These are phyloP conservation scores for Amblyteles armatorius DNA, from an alignment of 2,888 invertebrate genomes.

Conservation along the genomic window DNA sequence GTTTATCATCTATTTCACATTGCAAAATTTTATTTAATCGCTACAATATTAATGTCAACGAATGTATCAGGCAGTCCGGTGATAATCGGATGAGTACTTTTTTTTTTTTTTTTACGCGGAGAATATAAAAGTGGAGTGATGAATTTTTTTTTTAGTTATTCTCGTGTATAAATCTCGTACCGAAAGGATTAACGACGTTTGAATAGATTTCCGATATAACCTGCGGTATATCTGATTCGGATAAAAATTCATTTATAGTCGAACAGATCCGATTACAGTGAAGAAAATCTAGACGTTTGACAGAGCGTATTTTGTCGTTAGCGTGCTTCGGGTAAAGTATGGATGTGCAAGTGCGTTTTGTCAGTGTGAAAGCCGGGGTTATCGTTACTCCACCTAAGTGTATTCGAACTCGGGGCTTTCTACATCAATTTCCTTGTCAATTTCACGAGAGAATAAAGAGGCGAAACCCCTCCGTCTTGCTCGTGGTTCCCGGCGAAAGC, in stretches of 20 bases:
- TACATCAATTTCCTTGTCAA: slow-evolving; percentile 69
- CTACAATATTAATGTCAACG: not conserved
- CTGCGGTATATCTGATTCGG: not conserved
- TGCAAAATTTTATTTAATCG: not conserved
- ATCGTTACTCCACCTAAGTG: slow-evolving; percentile 38
- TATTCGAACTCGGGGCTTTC: slow-evolving; percentile 59
- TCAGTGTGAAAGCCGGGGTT: slow-evolving; percentile 19
- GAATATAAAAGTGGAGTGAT: not conserved
- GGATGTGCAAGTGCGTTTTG: slow-evolving; percentile 5
- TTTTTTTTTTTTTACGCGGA: not conserved
- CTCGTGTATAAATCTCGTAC: not conserved
- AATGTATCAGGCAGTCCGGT: not conserved
- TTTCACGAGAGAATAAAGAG: slow-evolving; percentile 68
- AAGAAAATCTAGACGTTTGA: slow-evolving; percentile 3
- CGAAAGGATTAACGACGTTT: not conserved
- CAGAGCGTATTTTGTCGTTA: not conserved
- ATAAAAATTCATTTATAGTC: slow-evolving; percentile 4
- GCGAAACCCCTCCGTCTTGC: slow-evolving; percentile 24
- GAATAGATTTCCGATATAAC: not conserved
- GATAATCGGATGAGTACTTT: not conserved
- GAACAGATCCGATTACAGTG: slow-evolving; percentile 13
- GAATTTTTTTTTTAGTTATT: not conserved
- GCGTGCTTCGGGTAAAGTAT: slow-evolving; percentile 1
- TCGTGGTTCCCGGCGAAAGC: slow-evolving; percentile 22
- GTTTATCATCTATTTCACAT: not conserved